Conservation (phyloP, 2,797 vertebrate genomes). For the Pantherophis vulpinus region DNA sequence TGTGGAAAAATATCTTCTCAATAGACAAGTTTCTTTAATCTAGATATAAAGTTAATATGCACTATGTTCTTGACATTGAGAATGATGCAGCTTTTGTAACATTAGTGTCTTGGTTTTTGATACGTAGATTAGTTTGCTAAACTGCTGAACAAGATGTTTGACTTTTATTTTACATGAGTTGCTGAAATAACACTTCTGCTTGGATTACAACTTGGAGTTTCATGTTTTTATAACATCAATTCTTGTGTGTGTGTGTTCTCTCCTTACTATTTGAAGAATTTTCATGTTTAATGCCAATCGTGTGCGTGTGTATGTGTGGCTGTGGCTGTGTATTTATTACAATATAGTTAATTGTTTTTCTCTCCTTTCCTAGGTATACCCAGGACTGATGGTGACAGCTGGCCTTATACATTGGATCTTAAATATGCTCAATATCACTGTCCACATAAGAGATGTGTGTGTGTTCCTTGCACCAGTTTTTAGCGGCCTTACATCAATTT, state of each 20-base stretch:
- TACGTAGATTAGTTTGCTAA: too few species aligned
- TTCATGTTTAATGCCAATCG: too few species aligned
- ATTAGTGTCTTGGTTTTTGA: too few species aligned
- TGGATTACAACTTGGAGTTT: background rate
- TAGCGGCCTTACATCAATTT: slow-evolving; percentile 95
- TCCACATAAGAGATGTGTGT: slow-evolving; percentile 96
- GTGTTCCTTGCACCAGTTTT: slow-evolving; percentile 96
- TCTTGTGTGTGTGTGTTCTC: too few species aligned
- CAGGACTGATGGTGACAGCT: slow-evolving; percentile 97
- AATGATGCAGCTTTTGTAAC: background rate
- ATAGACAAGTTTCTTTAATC: background rate
- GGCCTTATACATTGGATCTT: slow-evolving; percentile 96
- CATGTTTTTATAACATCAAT: background rate
- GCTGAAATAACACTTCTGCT: too few species aligned
- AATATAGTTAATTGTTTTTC: background rate
- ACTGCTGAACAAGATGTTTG: background rate
- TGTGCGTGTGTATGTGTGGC: too few species aligned
- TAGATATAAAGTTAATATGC: too few species aligned
- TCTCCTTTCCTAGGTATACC: slow-evolving; percentile 82
- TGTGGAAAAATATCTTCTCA: background rate
- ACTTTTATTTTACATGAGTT: background rate
- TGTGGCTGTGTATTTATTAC: too few species aligned
- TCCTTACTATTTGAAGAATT: too few species aligned
- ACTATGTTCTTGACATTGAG: background rate
- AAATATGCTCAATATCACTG: slow-evolving; percentile 94